These are phyloP conservation scores for Platycnemis pennipes DNA, from an alignment of 2,888 invertebrate species.

Conservation along the genomic window DNA sequence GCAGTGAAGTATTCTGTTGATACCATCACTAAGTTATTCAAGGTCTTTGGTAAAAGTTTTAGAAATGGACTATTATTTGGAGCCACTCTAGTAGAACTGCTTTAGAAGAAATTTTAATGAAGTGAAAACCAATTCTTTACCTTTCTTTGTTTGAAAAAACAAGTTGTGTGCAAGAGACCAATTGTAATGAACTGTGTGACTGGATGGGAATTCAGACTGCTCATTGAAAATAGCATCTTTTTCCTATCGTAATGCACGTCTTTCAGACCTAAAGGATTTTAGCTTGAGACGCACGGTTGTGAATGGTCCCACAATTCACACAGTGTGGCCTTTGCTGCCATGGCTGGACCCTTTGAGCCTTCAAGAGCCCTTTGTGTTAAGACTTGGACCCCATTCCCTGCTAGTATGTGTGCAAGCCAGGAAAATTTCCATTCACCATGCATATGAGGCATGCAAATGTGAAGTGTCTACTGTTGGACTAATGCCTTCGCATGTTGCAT, in stretches of 20 bases:
- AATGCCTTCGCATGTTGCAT: neutral
- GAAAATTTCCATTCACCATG: neutral
- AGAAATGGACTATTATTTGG: neutral
- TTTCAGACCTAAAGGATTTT: slow-evolving; percentile 38
- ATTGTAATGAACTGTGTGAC: neutral
- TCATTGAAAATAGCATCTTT: neutral
- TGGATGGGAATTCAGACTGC: slow-evolving; percentile 26
- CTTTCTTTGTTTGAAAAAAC: neutral
- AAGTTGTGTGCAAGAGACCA: neutral
- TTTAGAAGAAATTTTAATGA: neutral
- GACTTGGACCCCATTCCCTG: neutral
- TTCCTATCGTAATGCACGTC: neutral
- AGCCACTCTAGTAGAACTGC: neutral
- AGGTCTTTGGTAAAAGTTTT: neutral
- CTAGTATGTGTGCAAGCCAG: neutral
- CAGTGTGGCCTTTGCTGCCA: neutral
- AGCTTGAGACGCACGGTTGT: neutral
- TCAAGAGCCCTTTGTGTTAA: neutral
- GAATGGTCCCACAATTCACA: neutral
- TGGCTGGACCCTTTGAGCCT: neutral
- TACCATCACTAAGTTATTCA: neutral
- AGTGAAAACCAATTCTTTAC: neutral
- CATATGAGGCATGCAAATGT: neutral
- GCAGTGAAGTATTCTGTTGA: neutral
- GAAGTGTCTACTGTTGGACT: slow-evolving; percentile 21